Percentiles rank a stretch among this genome's conserved stretches.
Evolutionary conservation across 2,888 invertebrate species (phyloP).

Genomic region (Philopedon plagiatum): DNA sequence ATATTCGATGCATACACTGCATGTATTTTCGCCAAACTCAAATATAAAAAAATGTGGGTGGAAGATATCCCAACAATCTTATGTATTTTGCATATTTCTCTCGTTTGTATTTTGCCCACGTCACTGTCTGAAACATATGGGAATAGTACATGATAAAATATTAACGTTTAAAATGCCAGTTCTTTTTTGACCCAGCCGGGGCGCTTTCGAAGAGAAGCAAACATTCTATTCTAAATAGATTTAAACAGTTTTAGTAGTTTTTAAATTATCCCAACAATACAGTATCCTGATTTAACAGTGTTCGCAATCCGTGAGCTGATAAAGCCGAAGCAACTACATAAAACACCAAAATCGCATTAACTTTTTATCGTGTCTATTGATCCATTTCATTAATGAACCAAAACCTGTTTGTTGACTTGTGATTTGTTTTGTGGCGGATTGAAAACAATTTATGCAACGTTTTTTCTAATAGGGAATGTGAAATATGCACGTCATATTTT

Average conservation of each 20-base stretch:
- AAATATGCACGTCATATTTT: too few species aligned
- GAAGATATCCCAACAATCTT: neutral
- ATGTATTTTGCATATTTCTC: slow-evolving; percentile 1
- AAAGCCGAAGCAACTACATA: neutral
- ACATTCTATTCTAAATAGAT: too few species aligned
- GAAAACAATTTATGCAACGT: too few species aligned
- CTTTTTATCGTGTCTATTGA: neutral
- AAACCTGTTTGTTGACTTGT: neutral
- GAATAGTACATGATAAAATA: slow-evolving; percentile 4
- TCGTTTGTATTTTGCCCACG: neutral
- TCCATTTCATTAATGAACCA: neutral
- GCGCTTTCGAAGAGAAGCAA: too few species aligned
- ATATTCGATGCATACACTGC: too few species aligned
- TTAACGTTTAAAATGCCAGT: slow-evolving; percentile 5
- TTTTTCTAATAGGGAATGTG: too few species aligned
- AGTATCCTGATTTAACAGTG: neutral
- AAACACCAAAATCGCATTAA: slow-evolving; percentile 12
- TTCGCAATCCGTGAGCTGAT: slow-evolving; percentile 1
- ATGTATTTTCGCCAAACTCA: neutral
- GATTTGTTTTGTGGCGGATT: neutral
- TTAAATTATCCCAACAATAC: neutral
- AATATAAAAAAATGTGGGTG: neutral
- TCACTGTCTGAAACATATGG: neutral
- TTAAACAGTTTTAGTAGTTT: neutral
- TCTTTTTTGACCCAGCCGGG: neutral